phyloP scores from a whole-genome alignment of 2,113 vertebrate species.

The Pluvianellus socialis region DNA sequence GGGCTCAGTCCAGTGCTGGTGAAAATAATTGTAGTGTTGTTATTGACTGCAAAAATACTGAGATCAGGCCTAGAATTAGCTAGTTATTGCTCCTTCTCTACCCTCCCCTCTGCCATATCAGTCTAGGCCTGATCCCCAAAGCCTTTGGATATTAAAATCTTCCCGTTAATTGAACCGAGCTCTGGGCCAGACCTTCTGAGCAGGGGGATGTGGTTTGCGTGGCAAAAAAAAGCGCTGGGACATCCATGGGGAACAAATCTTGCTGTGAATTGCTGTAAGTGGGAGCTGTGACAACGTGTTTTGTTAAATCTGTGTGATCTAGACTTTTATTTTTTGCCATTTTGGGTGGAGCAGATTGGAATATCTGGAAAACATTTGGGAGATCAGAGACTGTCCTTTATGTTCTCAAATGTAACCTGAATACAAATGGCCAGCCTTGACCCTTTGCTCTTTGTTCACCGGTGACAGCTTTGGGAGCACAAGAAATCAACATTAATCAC shows the following conservation, averaged over 20 bases:
- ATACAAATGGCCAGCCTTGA: not conserved
- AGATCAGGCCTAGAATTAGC: not conserved
- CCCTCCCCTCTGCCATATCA: not conserved
- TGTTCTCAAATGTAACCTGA: conserved; percentile 4
- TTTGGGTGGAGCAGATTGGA: conserved; percentile 5
- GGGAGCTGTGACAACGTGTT: not conserved
- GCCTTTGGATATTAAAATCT: not conserved
- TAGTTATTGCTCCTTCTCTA: not conserved
- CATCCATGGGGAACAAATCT: not conserved
- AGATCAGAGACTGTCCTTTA: not conserved
- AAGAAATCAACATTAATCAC: not conserved
- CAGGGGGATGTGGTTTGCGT: not conserved
- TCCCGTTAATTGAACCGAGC: not conserved
- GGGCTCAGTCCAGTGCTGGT: not conserved
- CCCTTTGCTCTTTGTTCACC: not conserved
- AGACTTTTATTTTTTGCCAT: not conserved
- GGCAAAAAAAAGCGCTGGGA: not conserved
- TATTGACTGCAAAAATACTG: not conserved
- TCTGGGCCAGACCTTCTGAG: not conserved
- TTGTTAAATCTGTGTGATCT: not conserved
- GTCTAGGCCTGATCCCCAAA: not conserved
- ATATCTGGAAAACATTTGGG: not conserved
- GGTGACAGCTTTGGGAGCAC: not conserved
- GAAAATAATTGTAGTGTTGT: not conserved
- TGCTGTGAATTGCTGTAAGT: not conserved